A percentile compares a stretch with the other conserved stretches of the same genome.
These are phyloP conservation scores for Drosophila helvetica DNA, from an alignment of 2,888 invertebrate genomes.

Conservation along the genomic window DNA sequence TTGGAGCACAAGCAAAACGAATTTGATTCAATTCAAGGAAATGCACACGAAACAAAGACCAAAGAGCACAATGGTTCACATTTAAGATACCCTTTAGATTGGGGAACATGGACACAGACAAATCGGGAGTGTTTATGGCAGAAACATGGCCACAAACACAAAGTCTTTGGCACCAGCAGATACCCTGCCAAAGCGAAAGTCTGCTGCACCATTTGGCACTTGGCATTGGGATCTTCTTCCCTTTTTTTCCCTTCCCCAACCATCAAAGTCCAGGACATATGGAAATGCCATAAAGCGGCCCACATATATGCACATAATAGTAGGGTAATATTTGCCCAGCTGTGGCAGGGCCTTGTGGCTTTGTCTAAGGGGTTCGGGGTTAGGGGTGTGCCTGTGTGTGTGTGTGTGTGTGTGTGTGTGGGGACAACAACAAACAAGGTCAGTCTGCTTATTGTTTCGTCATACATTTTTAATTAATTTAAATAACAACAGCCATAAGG, in stretches of 20 bases:
- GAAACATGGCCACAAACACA: no score
- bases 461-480: conserved; percentile 80
- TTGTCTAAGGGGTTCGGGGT: neutral
- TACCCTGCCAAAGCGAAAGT: no score
- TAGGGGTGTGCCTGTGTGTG: neutral
- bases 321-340: neutral
- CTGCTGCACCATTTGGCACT: no score
- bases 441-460: conserved; percentile 73
- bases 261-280: conserved; percentile 36
- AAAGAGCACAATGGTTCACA: neutral
- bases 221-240: no score
- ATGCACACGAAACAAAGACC: neutral
- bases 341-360: neutral
- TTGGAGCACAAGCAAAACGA: conserved; percentile 32
- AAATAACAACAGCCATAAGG: conserved; percentile 51
- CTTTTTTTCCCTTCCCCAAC: no score
- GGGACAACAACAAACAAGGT: conserved; percentile 72
- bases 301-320: neutral
- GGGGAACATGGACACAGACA: no score
- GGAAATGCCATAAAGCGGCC: conserved; percentile 37
- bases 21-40: neutral
- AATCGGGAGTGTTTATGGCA: no score
- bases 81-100: neutral
- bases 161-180: no score
- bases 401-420: neutral